phyloP scores from a whole-genome alignment of 2,888 invertebrate species.

The Diaprepes abbreviatus region DNA sequence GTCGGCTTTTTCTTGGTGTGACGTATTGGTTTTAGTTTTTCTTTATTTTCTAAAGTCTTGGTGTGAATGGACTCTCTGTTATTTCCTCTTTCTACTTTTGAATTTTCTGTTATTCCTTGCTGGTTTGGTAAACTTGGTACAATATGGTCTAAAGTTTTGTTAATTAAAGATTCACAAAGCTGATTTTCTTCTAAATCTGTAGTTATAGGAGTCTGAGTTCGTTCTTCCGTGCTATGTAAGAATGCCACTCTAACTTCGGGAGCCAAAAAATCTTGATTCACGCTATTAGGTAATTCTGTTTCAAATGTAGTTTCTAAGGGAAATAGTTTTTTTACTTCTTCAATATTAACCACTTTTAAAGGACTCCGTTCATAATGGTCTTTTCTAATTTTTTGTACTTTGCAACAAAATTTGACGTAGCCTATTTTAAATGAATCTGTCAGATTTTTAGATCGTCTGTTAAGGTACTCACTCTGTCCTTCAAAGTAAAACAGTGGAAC shows the following conservation, averaged over 20 bases:
- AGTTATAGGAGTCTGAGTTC: too few relatives aligned
- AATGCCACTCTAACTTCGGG: slow-evolving; percentile 15
- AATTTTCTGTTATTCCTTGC: too few relatives aligned
- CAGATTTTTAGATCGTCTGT: slow-evolving; percentile 24
- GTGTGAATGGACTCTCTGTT: too few relatives aligned
- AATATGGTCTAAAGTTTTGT: too few relatives aligned
- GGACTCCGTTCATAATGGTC: slow-evolving; percentile 13
- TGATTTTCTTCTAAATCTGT: too few relatives aligned
- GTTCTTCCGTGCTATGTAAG: background rate
- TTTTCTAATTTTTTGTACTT: slow-evolving; percentile 32
- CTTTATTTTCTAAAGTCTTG: too few relatives aligned
- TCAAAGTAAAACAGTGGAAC: slow-evolving; percentile 50
- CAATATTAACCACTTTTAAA: slow-evolving; percentile 34
- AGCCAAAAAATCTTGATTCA: slow-evolving; percentile 4
- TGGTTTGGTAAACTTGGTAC: too few relatives aligned
- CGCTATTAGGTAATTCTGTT: slow-evolving; percentile 25
- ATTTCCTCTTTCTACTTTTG: too few relatives aligned
- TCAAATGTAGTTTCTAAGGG: slow-evolving; percentile 22
- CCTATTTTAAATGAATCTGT: slow-evolving; percentile 38
- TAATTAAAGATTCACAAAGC: too few relatives aligned
- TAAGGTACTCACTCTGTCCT: slow-evolving; percentile 31
- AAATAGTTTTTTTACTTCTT: slow-evolving; percentile 21
- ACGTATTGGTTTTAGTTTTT: too few relatives aligned
- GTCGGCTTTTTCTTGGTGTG: too few relatives aligned
- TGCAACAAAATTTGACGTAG: slow-evolving; percentile 44